phyloP scores from a whole-genome alignment of 2,888 invertebrate species.

The Desoria tigrina region DNA sequence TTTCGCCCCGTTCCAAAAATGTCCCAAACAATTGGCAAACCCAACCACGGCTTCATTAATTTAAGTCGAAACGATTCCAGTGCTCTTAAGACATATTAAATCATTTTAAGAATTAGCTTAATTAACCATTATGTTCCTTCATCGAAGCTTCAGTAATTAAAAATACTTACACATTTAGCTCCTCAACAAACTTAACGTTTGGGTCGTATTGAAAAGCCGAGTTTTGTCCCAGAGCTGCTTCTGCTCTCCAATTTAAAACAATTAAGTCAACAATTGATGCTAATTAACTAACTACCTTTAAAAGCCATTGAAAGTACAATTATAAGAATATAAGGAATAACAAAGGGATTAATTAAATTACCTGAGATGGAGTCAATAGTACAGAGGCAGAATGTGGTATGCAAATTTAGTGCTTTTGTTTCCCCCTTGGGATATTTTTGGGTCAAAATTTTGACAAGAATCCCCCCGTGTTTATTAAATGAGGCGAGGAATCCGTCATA shows the following conservation, averaged over 20 bases:
- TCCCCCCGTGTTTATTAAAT: constrained; percentile 12
- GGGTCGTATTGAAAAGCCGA: background rate
- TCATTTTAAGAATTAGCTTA: too few species aligned
- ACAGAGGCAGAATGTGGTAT: background rate
- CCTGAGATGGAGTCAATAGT: constrained; percentile 12
- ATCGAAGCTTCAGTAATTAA: too few species aligned
- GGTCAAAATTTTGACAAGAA: background rate
- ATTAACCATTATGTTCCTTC: too few species aligned
- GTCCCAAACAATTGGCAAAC: constrained; percentile 12
- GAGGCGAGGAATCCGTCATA: constrained; percentile 9
- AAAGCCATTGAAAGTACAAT: too few species aligned
- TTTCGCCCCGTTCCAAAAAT: background rate
- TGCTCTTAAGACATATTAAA: background rate
- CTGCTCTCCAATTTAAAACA: background rate
- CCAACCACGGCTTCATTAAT: background rate
- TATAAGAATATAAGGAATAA: too few species aligned
- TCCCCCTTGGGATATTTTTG: too few species aligned
- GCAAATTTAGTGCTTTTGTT: too few species aligned
- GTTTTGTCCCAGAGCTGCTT: background rate
- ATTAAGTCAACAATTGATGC: too few species aligned
- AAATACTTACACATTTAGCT: background rate
- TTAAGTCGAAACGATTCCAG: background rate
- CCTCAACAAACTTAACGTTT: background rate
- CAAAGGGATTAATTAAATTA: too few species aligned
- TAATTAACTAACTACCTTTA: too few species aligned